These are phyloP conservation scores for Tupiocoris notatus DNA, from an alignment of 2,888 invertebrate genomes.

Conservation along the genomic window DNA sequence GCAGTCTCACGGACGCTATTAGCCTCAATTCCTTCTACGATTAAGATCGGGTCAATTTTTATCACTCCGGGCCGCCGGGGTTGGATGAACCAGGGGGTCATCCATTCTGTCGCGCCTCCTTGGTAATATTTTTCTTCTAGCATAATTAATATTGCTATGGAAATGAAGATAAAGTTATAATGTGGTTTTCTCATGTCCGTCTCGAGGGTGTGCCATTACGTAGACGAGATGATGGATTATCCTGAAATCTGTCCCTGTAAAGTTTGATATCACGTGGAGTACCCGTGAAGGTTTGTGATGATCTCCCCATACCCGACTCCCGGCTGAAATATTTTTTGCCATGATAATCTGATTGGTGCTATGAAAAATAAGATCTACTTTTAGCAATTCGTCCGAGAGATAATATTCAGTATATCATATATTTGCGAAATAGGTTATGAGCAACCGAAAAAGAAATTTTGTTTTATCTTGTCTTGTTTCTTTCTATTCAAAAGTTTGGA, in stretches of 20 bases:
- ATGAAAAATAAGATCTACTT: too few relatives aligned
- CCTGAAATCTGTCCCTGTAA: neutral
- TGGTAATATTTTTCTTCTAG: neutral
- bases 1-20: neutral
- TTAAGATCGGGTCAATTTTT: neutral
- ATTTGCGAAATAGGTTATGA: too few relatives aligned
- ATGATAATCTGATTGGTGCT: too few relatives aligned
- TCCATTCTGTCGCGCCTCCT: neutral
- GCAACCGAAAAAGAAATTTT: too few relatives aligned
- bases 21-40: neutral
- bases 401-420: too few relatives aligned
- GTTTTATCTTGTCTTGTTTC: too few relatives aligned
- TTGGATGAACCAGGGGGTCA: neutral
- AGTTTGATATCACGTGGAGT: too few relatives aligned
- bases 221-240: neutral
- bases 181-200: neutral
- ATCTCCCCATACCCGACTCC: too few relatives aligned
- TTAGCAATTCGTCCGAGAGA: too few relatives aligned
- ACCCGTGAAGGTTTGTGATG: too few relatives aligned
- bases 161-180: neutral
- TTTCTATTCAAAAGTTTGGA: too few relatives aligned
- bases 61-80: neutral
- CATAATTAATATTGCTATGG: neutral
- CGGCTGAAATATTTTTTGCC: too few relatives aligned
- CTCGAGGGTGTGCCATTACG: neutral